Percentiles rank a stretch among this genome's conserved stretches.
Evolutionary conservation across 2,888 invertebrate species (phyloP).

Genomic region (Hydropsyche betteni): DNA sequence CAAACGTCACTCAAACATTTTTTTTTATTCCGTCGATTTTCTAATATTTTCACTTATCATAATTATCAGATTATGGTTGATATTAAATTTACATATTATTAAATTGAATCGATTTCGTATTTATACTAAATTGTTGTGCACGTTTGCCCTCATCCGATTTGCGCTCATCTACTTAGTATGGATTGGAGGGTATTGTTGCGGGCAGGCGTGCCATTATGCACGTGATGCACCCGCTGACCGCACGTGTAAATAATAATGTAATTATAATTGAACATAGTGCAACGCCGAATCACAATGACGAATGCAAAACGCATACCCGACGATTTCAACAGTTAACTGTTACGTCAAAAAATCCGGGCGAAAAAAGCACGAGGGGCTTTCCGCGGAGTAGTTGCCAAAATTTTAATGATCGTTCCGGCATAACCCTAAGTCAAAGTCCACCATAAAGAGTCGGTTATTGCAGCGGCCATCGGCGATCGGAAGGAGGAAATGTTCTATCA

Average conservation of each 20-base stretch:
- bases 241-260: constrained; percentile 29
- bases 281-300: not conserved
- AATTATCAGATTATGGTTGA: no score
- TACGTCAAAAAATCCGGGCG: not conserved
- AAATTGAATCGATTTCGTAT: no score
- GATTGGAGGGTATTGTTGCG: constrained; percentile 19
- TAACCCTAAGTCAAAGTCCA: constrained; percentile 26
- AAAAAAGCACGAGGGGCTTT: not conserved
- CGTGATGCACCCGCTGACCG: constrained; percentile 6
- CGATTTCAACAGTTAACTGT: not conserved
- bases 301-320: not conserved
- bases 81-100: no score
- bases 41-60: no score
- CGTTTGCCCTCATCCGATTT: not conserved
- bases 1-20: no score
- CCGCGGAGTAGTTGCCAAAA: not conserved
- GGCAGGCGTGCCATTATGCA: constrained; percentile 15
- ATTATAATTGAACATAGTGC: constrained; percentile 13
- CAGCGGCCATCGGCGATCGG: constrained; percentile 29
- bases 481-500: constrained; percentile 29
- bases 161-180: constrained; percentile 21
- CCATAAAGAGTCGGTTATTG: constrained; percentile 22
- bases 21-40: no score
- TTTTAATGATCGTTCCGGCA: constrained; percentile 25
- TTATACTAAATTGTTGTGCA: no score